phyloP scores from a whole-genome alignment of 1,140 invertebrate genomes.

The Eumeta japonica region DNA sequence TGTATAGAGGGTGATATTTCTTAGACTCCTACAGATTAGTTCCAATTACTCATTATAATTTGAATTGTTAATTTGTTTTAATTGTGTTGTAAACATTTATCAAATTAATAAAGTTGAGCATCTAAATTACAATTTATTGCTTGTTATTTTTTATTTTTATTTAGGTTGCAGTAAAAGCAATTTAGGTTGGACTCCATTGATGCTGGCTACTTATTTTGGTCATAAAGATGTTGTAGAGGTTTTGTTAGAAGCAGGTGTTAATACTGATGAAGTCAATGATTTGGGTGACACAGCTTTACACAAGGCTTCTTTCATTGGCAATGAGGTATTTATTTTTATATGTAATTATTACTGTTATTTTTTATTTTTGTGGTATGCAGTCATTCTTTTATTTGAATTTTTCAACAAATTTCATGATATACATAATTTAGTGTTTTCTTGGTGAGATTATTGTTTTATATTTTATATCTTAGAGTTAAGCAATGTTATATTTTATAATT shows the following conservation, averaged over 20 bases:
- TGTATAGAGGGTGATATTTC: no score
- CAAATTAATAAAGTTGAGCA: no score
- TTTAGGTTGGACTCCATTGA: constrained; percentile 54
- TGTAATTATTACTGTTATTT: constrained; percentile 2
- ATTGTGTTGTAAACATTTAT: no score
- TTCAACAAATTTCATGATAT: not conserved
- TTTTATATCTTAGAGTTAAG: no score
- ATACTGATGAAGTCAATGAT: constrained; percentile 51
- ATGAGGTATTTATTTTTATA: constrained; percentile 38
- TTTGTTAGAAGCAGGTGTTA: constrained; percentile 42
- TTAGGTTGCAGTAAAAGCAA: constrained; percentile 53
- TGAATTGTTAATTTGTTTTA: no score
- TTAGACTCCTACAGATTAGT: no score
- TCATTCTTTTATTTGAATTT: not conserved
- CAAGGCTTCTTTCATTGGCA: constrained; percentile 53
- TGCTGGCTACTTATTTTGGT: constrained; percentile 52
- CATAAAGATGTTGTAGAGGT: constrained; percentile 46
- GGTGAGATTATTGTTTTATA: no score
- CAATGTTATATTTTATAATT: no score
- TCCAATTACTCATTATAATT: no score
- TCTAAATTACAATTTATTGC: no score
- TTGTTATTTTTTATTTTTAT: no score
- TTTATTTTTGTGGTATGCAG: constrained; percentile 1
- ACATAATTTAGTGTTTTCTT: not conserved
- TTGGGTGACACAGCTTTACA: constrained; percentile 51